A percentile compares a stretch with the other conserved stretches of the same genome.
Evolutionary conservation across 2,888 invertebrate species (phyloP).

Genomic region (Homarus gammarus): DNA sequence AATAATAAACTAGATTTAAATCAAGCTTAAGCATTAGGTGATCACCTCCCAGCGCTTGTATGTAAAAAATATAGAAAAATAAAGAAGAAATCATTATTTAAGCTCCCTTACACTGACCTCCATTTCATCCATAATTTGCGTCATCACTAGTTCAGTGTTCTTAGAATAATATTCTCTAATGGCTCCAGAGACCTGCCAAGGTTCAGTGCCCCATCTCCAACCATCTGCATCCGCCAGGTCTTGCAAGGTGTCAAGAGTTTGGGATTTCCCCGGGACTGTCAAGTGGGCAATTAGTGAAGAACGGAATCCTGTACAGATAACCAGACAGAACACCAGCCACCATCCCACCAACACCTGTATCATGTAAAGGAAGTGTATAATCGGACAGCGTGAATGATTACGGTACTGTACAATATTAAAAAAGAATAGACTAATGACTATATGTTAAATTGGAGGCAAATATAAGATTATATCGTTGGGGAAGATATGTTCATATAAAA

Average conservation of each 20-base stretch:
- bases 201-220: conserved; percentile 55
- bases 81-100: too few relatives aligned
- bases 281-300: conserved; percentile 58
- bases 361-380: too few relatives aligned
- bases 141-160: conserved; percentile 29
- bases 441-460: too few relatives aligned
- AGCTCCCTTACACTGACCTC: conserved; percentile 1
- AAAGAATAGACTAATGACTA: too few relatives aligned
- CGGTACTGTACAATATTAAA: too few relatives aligned
- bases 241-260: conserved; percentile 24
- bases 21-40: too few relatives aligned
- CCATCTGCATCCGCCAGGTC: conserved; percentile 34
- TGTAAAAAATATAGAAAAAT: neutral
- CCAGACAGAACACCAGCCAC: conserved; percentile 54
- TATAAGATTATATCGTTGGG: too few relatives aligned
- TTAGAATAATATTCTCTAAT: conserved; percentile 16
- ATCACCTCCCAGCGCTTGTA: too few relatives aligned
- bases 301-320: conserved; percentile 34
- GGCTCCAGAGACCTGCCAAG: neutral
- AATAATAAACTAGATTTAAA: too few relatives aligned
- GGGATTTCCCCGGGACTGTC: conserved; percentile 40
- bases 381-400: too few relatives aligned
- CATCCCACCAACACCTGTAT: conserved; percentile 48
- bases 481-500: too few relatives aligned
- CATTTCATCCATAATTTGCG: conserved; percentile 25